Evolutionary conservation across 2,888 invertebrate species (phyloP), one percentile per base, ranked within the genome.

Genomic region (Nemotelus nigrinus): DNA sequence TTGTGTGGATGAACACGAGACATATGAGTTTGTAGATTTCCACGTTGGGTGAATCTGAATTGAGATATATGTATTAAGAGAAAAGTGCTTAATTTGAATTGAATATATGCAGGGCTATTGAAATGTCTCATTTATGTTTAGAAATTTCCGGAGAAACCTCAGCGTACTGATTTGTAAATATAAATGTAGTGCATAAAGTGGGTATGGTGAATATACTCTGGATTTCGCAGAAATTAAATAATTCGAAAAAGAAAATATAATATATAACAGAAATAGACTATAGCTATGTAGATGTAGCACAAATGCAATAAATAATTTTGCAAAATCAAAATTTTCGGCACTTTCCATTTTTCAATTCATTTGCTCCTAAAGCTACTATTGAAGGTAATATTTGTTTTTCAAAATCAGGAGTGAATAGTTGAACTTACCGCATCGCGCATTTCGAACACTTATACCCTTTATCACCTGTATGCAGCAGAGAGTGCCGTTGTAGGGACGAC

Each of bases 401-500:
- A 53, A 10, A 53, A 53, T 53, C 6, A 10, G 6, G 7, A 53
- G 53, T 25, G 7, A 53, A 6, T 53, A 53, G 10, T 10, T 10
- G 10, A 53, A 53, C 64, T 77, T 80, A 83, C 83, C 81, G 81
- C 45, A 77, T 74, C 2, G 72, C 77, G 76, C 84, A 84, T 50
- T 83, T 78, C 0, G 79, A 78, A 78, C 84, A 84, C 50, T 81
- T 78, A 45, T 80, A 82, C 5, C 78, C 78, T 72, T 80, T 82
- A 0, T 80, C 77, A 0, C 82, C 80, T 7, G 79, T 78, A 76
- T 84, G 83, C 7, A 82, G 70, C 2, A 78, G 60, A 60, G 77
- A 77, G 75, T 84, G 84, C 0, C 84, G 81, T 3, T 81, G 80
- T 10, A 82, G 70, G 0, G 83, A 82, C 1, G 83, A 81, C 64